Percentiles rank a stretch among this genome's conserved stretches.
phyloP scores from a whole-genome alignment of 2,888 invertebrate species.

The Gymnocheta viridis region DNA sequence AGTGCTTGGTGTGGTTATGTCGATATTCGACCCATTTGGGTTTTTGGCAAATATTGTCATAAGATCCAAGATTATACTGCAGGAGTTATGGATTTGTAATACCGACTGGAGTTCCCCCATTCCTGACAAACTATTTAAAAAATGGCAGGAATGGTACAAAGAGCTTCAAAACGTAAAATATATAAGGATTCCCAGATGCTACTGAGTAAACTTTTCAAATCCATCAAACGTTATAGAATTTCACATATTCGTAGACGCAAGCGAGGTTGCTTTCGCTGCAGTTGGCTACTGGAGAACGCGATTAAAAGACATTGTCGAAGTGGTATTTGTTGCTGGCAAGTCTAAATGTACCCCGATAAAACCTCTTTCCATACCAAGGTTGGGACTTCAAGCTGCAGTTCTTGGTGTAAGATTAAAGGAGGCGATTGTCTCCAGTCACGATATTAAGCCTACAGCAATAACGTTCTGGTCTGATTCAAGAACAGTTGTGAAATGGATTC shows the following conservation, averaged over 20 bases:
- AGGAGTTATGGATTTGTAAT: too few relatives aligned
- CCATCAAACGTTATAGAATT: background rate
- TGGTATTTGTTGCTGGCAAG: background rate
- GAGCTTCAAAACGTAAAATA: too few relatives aligned
- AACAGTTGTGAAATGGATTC: background rate
- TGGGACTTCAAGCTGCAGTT: slow-evolving; percentile 5
- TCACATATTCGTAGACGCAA: too few relatives aligned
- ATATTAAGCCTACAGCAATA: background rate
- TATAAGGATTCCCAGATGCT: too few relatives aligned
- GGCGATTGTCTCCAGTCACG: background rate
- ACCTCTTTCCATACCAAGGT: background rate
- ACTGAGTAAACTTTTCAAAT: background rate
- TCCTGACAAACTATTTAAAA: too few relatives aligned
- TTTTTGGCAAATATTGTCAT: too few relatives aligned
- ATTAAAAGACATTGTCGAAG: background rate
- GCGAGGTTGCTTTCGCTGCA: background rate
- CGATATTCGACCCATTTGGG: too few relatives aligned
- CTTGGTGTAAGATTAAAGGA: slow-evolving; percentile 19
- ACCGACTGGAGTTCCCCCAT: too few relatives aligned
- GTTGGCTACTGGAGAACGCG: background rate
- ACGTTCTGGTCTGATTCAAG: slow-evolving; percentile 14
- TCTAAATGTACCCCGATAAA: slow-evolving; percentile 12
- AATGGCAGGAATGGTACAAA: too few relatives aligned
- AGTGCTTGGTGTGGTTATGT: too few relatives aligned
- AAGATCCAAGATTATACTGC: too few relatives aligned